Base-by-base conservation (phyloP, 2,888 invertebrate genomes). In the Tipula vernalis region DNA sequence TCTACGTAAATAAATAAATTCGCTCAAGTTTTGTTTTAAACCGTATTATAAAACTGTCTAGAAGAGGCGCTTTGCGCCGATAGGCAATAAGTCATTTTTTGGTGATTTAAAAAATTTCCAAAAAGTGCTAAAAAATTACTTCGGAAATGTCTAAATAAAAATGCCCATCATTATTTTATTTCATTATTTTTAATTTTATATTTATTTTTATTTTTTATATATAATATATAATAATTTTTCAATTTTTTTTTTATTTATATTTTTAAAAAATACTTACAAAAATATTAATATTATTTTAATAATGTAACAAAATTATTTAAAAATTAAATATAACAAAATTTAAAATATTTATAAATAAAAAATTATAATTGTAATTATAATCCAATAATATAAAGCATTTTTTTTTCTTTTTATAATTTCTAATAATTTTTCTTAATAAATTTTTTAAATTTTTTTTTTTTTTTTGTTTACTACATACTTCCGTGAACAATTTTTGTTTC, bases 131-230 rank as follows among this genome's bases (percentile, higher is more conserved):
- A 6, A 6, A 39, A 39, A 39, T 39, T 39, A 39, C 39, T 6
- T 5, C 39, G 39, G 5, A 39, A 6, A 39, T 3, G 44, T 5
- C 0, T 3, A 44, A 44, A 44, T 44, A 12, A 44, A 44, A 44
- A 39, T 39, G 28, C 28, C 41, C 10, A 2, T 28, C 28, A 12
- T 8, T 28, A 28, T 28, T 71, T 71, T 71, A 71, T 71, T 71
- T 71, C 71, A 71, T 71, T 71, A 71, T 71, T 71, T 71, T 71
- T 71, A 71, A 71, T 71, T 71, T 71, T 71, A 71, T 71, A 71
- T 71, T 71, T 71, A 71, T 71, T 71, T 71, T 71, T 71, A 71
- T 71, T 71, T 71, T 71, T 71, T 71, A 71, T 71, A 71, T 71
- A 71, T 71, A 71, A 71, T 71, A 71, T 71, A 71, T 71, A 71